Percentiles rank a stretch among this genome's conserved stretches.
phyloP scores from a whole-genome alignment of 2,888 invertebrate species.

The Therioaphis trifolii region DNA sequence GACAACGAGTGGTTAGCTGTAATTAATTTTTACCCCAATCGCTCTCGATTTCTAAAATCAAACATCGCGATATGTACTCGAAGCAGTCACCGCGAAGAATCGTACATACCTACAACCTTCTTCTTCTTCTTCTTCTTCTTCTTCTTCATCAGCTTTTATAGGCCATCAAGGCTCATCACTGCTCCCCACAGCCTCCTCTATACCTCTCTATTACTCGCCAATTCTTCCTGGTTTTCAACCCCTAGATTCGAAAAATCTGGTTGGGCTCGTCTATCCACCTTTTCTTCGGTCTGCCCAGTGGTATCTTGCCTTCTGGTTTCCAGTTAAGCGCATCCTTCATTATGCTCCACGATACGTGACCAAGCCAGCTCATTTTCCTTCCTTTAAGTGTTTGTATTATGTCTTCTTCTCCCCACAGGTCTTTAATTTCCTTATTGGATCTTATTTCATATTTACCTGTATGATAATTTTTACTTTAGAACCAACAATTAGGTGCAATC shows the following conservation, averaged over 20 bases:
- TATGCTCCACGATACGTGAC: background rate
- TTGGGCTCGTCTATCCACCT: background rate
- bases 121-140: background rate
- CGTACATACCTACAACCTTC: no score
- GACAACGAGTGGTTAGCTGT: no score
- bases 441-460: background rate
- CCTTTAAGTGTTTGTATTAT: no score
- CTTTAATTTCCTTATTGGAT: constrained; percentile 27
- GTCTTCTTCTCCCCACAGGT: no score
- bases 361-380: no score
- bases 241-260: background rate
- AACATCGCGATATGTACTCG: no score
- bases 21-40: no score
- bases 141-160: background rate
- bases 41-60: no score
- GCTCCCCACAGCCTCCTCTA: background rate
- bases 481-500: no score
- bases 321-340: constrained; percentile 1
- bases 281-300: background rate
- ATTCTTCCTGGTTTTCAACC: background rate
- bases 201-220: background rate
- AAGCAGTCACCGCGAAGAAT: no score
- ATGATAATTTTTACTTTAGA: constrained; percentile 24
- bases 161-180: background rate
- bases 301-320: background rate